Evolutionary conservation across 2,888 invertebrate genomes (phyloP).

Genomic region (Epinotia demarniana): DNA sequence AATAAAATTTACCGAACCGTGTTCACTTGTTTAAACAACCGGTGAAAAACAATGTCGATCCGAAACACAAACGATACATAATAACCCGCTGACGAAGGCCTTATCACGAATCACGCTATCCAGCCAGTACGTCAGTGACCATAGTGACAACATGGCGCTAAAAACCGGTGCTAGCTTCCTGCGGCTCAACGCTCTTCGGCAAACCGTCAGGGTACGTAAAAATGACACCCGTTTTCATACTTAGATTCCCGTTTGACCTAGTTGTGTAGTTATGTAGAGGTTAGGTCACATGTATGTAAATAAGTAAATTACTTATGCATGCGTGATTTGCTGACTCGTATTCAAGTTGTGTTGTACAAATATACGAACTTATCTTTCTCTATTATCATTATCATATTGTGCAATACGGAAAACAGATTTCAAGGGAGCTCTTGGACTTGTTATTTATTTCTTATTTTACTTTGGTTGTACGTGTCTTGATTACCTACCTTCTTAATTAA

Average conservation of each 20-base stretch:
- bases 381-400: not conserved
- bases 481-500: no score
- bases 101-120: slow-evolving; percentile 42
- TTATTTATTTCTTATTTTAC: not conserved
- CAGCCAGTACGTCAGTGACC: slow-evolving; percentile 58
- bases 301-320: slow-evolving; percentile 22
- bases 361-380: slow-evolving; percentile 3
- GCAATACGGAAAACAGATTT: slow-evolving; percentile 7
- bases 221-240: slow-evolving; percentile 11
- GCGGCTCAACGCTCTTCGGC: slow-evolving; percentile 59
- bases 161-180: slow-evolving; percentile 68
- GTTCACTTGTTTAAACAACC: slow-evolving; percentile 19
- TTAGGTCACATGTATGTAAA: slow-evolving; percentile 23
- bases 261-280: not conserved
- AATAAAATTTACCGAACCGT: not conserved
- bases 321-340: slow-evolving; percentile 30
- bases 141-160: slow-evolving; percentile 74
- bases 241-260: not conserved
- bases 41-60: slow-evolving; percentile 18
- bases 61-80: not conserved
- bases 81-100: slow-evolving; percentile 37
- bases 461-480: no score
- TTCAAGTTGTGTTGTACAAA: slow-evolving; percentile 16
- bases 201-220: slow-evolving; percentile 65
- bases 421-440: not conserved